Base-by-base conservation (phyloP, 2,797 vertebrate genomes). In the Novumbra hubbsi region DNA sequence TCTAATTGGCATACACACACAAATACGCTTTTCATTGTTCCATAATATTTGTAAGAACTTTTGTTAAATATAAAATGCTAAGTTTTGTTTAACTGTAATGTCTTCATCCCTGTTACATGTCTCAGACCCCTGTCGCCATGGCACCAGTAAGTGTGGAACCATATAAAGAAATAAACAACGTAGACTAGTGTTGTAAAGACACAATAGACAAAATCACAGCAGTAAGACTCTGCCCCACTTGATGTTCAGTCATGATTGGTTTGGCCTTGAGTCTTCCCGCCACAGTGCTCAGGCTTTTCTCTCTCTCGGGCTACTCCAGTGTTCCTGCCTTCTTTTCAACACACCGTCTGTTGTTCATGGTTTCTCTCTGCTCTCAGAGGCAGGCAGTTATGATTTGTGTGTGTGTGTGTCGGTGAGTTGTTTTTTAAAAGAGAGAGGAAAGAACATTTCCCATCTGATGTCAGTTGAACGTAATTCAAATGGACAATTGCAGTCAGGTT, bases 401-500 rank as follows among this genome's bases (percentile, higher is more conserved):
- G 24, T n/a, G 27, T 57, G 60, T n/a, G 64, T 17, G 50, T 38
- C 2, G 0, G 74, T 19, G 32, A 3, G 1, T 52, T 12, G 30
- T 15, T 38, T 70, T 69, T 14, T 24, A n/a, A 45, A 45, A 45
- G 57, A 49, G 55, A 32, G 38, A 50, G 8, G 32, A 45, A 38
- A 41, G 70, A 57, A 71, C 34, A 48, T 64, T 27, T 64, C 71
- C 27, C 49, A 45, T 67, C 67, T 27, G 48, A 64, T 74, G 65
- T 77, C 71, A 68, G 69, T 38, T 73, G 77, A 80, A 72, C 75
- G 60, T 87, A 89, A 90, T 86, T 87, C 78, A 85, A 86, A 86
- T 76, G 74, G 88, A 88, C 87, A 89, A 82, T 84, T 78, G 82
- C 78, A 86, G 78, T 83, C 84, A 82, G 85, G 82, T 85, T 84